These are phyloP conservation scores for Apteryx mantelli DNA, from an alignment of 2,113 vertebrate species.

Conservation along the genomic window DNA sequence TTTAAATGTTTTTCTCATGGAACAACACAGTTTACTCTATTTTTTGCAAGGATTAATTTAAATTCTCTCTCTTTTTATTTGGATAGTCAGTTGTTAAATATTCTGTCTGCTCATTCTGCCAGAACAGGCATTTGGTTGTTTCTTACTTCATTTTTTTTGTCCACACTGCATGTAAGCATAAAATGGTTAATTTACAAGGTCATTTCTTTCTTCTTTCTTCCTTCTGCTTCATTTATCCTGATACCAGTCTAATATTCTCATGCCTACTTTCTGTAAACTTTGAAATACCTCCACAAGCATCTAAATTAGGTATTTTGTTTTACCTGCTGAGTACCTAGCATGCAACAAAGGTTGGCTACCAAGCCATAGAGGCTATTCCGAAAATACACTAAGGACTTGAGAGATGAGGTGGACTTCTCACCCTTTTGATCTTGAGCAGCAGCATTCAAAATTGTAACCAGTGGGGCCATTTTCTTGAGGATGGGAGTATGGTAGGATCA, in stretches of 20 bases:
- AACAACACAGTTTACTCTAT: neutral
- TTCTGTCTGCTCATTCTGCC: neutral
- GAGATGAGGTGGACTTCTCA: neutral
- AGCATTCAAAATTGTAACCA: neutral
- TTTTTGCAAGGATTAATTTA: neutral
- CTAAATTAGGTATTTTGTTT: neutral
- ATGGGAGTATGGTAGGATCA: rapidly evolving
- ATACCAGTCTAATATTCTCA: neutral
- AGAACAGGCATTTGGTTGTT: neutral
- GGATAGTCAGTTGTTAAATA: neutral
- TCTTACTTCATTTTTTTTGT: neutral
- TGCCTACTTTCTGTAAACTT: neutral
- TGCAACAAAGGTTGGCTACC: neutral
- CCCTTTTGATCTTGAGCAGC: neutral
- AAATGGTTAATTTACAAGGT: neutral
- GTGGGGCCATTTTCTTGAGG: neutral
- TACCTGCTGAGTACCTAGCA: neutral
- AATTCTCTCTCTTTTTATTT: neutral
- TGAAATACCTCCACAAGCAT: neutral
- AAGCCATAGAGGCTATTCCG: neutral
- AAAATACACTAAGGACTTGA: neutral
- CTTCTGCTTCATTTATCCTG: neutral
- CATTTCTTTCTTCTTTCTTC: neutral
- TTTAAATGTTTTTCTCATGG: neutral
- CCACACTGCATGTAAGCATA: neutral